phyloP scores from a whole-genome alignment of 2,888 invertebrate species.

The Petrolisthes cinctipes region DNA sequence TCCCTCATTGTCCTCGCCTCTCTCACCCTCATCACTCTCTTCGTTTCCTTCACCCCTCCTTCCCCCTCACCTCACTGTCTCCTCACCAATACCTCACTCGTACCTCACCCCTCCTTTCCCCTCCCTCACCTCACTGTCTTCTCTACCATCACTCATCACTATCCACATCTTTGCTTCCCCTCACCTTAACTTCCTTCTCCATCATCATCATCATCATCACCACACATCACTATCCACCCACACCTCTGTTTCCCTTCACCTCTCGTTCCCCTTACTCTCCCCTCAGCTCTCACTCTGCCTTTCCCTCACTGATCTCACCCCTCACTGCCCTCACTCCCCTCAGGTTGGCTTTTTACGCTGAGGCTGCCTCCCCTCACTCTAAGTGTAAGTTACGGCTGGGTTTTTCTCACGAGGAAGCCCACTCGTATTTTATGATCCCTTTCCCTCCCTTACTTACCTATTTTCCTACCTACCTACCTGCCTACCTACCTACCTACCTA shows the following conservation, averaged over 20 bases:
- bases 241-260: neutral
- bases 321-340: slow-evolving; percentile 3
- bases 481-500: neutral
- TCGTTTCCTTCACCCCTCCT: neutral
- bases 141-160: neutral
- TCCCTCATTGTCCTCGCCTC: neutral
- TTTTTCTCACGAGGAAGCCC: neutral
- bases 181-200: neutral
- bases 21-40: neutral
- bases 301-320: neutral
- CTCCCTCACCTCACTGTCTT: neutral
- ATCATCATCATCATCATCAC: neutral
- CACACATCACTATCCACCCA: neutral
- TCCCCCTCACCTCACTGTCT: neutral
- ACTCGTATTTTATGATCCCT: neutral
- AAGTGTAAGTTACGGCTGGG: slow-evolving; percentile 16
- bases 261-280: neutral
- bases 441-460: neutral
- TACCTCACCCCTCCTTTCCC: neutral
- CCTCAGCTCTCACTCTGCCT: neutral
- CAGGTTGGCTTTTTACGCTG: neutral
- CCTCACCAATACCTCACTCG: neutral
- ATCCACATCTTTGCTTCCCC: too few species aligned
- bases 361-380: slow-evolving; percentile 5
- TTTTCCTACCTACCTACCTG: neutral